phyloP scores from a whole-genome alignment of 2,888 invertebrate species.

The Lasioglossum figueresi region DNA sequence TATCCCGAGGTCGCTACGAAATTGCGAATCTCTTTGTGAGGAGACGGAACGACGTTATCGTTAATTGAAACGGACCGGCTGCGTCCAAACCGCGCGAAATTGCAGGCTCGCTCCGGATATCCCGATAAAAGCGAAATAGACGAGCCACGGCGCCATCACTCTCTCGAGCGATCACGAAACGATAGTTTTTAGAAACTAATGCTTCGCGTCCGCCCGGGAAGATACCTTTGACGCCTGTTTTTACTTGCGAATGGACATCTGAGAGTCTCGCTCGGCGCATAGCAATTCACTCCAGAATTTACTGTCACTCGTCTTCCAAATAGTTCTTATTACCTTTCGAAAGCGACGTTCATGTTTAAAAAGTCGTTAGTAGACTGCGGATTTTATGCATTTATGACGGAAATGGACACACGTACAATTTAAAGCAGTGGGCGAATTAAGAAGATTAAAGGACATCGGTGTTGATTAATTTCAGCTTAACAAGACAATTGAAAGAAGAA shows the following conservation, averaged over 20 bases:
- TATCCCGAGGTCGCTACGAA: conserved; percentile 59
- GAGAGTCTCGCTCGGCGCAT: neutral
- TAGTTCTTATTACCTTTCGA: neutral
- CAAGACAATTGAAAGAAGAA: too few relatives aligned
- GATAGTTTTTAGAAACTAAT: conserved; percentile 20
- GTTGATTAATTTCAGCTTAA: too few relatives aligned
- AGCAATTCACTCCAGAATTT: neutral
- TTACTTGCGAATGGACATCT: neutral
- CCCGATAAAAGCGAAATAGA: conserved; percentile 65
- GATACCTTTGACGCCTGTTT: neutral
- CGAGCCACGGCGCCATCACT: conserved; percentile 39
- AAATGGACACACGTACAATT: too few relatives aligned
- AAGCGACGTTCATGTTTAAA: too few relatives aligned
- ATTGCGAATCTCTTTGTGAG: conserved; percentile 74
- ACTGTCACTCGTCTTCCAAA: neutral
- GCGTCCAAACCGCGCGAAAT: conserved; percentile 73
- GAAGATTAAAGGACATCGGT: too few relatives aligned
- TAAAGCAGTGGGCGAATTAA: too few relatives aligned
- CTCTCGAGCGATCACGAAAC: conserved; percentile 31
- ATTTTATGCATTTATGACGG: too few relatives aligned
- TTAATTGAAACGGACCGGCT: conserved; percentile 77
- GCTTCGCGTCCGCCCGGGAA: neutral
- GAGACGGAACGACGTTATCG: conserved; percentile 72
- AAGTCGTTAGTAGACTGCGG: too few relatives aligned
- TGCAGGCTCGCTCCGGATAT: conserved; percentile 49